A percentile compares a stretch with the other conserved stretches of the same genome.
Evolutionary conservation across 2,797 vertebrate genomes (phyloP).

Genomic region (Oreochromis grahami): DNA sequence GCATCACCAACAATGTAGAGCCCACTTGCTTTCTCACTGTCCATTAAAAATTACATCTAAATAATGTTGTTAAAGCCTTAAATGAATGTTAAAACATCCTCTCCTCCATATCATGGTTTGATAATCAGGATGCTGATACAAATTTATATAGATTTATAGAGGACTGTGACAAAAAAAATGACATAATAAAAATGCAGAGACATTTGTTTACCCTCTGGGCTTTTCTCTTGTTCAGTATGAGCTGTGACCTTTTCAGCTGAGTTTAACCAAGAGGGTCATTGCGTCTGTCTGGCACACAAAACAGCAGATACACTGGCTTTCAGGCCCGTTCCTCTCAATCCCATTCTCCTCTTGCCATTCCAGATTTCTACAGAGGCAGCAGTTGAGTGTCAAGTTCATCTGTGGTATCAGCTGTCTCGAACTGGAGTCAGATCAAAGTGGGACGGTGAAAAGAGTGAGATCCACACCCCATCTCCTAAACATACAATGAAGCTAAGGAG

Average conservation of each 20-base stretch:
- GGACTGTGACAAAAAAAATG: neutral
- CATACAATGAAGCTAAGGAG: conserved; percentile 58
- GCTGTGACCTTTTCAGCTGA: conserved; percentile 41
- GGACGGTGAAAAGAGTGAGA: conserved; percentile 67
- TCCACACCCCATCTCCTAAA: conserved; percentile 60
- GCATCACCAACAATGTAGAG: neutral
- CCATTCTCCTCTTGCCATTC: conserved; percentile 54
- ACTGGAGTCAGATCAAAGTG: conserved; percentile 74
- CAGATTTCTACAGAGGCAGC: conserved; percentile 47
- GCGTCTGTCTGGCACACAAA: conserved; percentile 53
- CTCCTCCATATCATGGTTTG: neutral
- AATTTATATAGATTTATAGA: neutral
- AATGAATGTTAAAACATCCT: neutral
- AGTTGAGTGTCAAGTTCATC: conserved; percentile 64
- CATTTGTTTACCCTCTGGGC: conserved; percentile 30
- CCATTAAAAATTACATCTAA: neutral
- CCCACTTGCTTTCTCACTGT: neutral
- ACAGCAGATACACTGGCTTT: conserved; percentile 53
- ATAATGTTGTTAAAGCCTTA: neutral
- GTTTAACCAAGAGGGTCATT: conserved; percentile 48
- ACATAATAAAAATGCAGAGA: neutral
- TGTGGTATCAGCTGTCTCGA: conserved; percentile 68
- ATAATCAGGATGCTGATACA: neutral
- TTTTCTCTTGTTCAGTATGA: neutral
- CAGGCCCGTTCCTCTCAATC: conserved; percentile 26